phyloP scores from a whole-genome alignment of 2,888 invertebrate genomes.

The Harpalus rufipes region DNA sequence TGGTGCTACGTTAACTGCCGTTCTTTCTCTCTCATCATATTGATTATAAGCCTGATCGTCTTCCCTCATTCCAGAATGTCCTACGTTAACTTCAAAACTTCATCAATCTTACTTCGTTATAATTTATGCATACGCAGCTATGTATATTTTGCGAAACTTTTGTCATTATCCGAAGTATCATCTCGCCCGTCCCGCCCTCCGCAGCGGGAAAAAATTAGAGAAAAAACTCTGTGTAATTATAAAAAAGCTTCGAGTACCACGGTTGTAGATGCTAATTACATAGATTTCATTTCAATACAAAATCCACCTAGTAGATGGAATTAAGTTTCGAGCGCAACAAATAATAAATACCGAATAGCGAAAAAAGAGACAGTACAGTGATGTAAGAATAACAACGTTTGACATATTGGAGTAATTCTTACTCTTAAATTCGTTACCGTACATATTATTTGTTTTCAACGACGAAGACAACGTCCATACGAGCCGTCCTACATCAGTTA shows the following conservation, averaged over 20 bases:
- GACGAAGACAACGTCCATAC: no score
- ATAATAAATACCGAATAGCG: no score
- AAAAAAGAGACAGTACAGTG: no score
- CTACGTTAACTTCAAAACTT: constrained; percentile 67
- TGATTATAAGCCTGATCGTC: constrained; percentile 61
- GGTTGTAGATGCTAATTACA: constrained; percentile 60
- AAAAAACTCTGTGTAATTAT: constrained; percentile 63
- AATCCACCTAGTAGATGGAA: constrained; percentile 4
- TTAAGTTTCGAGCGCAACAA: not conserved
- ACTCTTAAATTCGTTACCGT: no score
- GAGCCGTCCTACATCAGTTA: no score
- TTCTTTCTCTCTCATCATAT: constrained; percentile 41
- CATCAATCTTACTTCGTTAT: constrained; percentile 72
- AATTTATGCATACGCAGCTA: constrained; percentile 70
- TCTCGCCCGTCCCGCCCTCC: constrained; percentile 41
- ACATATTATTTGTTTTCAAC: no score
- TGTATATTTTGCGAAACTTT: constrained; percentile 71
- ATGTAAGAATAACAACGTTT: no score
- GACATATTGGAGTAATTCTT: no score
- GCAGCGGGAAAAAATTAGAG: constrained; percentile 47
- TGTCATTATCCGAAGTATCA: constrained; percentile 71
- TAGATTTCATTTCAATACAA: constrained; percentile 62
- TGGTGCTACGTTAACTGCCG: not conserved
- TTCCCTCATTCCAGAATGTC: constrained; percentile 11
- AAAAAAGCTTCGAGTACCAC: constrained; percentile 30